Conservation (phyloP, 2,797 vertebrate species). For the Pteronotus mesoamericanus region DNA sequence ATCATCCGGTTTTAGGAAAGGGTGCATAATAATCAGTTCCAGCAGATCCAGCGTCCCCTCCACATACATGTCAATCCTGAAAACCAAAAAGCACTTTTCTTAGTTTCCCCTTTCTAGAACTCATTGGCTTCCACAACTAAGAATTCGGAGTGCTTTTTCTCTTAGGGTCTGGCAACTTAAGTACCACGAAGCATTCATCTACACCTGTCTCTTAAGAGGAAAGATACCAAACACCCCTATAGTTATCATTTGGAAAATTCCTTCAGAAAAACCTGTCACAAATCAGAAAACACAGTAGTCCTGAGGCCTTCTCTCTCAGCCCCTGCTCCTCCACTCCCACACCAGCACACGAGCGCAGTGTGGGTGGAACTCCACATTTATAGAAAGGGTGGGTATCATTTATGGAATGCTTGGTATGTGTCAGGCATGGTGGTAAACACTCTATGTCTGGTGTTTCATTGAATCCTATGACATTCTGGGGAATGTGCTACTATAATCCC, state of each 20-base stretch:
- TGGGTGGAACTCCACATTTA: not conserved
- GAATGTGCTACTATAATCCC: not conserved
- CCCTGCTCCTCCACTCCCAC: not conserved
- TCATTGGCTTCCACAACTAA: not conserved
- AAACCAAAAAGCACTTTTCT: conserved; percentile 5
- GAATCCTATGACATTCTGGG: not conserved
- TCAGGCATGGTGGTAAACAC: not conserved
- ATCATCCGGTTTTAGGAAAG: conserved; percentile 79
- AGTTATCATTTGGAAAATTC: not conserved
- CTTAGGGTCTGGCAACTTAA: not conserved
- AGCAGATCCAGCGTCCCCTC: conserved; percentile 88
- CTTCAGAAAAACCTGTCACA: not conserved
- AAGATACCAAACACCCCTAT: not conserved
- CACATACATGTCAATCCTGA: conserved; percentile 91
- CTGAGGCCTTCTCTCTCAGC: not conserved
- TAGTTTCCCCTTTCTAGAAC: not conserved
- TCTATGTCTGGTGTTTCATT: not conserved
- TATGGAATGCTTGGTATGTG: not conserved
- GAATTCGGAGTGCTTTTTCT: not conserved
- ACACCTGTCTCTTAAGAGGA: not conserved
- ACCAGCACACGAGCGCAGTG: not conserved
- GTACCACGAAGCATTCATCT: not conserved
- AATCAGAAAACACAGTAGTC: not conserved
- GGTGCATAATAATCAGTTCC: conserved; percentile 82
- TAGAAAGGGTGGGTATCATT: not conserved